Percentiles rank a stretch among this genome's conserved stretches.
These are phyloP conservation scores for Eupithecia exiguata DNA, from an alignment of 2,888 invertebrate species.

Conservation along the genomic window DNA sequence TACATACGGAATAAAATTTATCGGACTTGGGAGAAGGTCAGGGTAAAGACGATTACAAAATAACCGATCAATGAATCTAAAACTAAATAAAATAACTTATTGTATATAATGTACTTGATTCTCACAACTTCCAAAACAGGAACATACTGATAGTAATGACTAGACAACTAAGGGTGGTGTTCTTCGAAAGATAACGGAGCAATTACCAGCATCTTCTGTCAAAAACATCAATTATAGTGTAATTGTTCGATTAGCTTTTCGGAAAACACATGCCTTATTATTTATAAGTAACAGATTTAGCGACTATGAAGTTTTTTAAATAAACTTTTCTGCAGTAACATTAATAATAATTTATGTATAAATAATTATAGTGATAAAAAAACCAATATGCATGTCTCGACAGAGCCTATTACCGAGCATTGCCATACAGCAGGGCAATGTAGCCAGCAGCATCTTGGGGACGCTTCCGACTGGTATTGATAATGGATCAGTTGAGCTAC, in stretches of 20 bases:
- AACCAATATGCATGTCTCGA: too few relatives aligned
- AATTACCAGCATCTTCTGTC: neutral
- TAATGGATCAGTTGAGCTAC: too few relatives aligned
- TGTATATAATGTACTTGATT: conserved; percentile 38
- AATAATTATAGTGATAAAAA: too few relatives aligned
- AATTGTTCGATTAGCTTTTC: neutral
- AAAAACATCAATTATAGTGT: neutral
- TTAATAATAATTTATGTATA: neutral
- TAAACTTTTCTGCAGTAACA: neutral
- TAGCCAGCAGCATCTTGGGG: too few relatives aligned
- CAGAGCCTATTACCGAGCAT: too few relatives aligned
- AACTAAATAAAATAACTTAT: conserved; percentile 16
- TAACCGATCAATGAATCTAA: neutral
- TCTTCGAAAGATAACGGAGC: neutral
- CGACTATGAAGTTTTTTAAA: conserved; percentile 2
- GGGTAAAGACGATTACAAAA: neutral
- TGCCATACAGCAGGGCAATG: too few relatives aligned
- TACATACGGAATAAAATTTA: neutral
- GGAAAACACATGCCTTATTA: neutral
- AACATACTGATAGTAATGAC: conserved; percentile 60
- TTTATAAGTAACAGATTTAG: conserved; percentile 10
- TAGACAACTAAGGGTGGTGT: conserved; percentile 46
- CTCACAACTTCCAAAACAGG: conserved; percentile 63
- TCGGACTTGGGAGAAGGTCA: neutral
- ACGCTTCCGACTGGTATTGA: too few relatives aligned